These are phyloP conservation scores for Neelides sp. DNA, from an alignment of 1,140 invertebrate species.

Conservation along the genomic window DNA sequence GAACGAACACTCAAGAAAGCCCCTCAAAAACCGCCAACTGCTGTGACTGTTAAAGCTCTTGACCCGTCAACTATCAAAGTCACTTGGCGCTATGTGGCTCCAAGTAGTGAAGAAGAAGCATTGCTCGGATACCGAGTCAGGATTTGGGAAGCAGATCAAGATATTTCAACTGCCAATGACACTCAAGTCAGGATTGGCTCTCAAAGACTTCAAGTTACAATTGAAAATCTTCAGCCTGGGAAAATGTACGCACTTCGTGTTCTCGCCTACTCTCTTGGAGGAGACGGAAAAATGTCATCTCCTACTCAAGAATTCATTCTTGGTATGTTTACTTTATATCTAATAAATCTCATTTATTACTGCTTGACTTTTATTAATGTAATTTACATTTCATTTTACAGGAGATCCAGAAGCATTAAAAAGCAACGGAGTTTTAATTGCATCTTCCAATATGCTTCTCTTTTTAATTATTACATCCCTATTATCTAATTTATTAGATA, in stretches of 20 bases:
- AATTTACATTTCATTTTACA: no score
- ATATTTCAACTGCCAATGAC: conserved; percentile 80
- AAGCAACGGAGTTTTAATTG: no score
- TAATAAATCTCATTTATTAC: no score
- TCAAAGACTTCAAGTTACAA: conserved; percentile 56
- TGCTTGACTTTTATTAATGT: no score
- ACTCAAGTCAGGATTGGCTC: conserved; percentile 60
- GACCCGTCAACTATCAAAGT: conserved; percentile 76
- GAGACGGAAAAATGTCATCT: conserved; percentile 91
- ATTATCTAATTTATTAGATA: no score
- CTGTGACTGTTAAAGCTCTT: conserved; percentile 65
- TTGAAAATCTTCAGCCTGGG: conserved; percentile 64
- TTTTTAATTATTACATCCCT: no score
- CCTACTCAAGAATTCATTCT: conserved; percentile 61
- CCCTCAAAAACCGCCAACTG: conserved; percentile 81
- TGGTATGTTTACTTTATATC: no score
- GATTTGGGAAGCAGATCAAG: conserved; percentile 83
- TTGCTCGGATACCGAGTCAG: conserved; percentile 84
- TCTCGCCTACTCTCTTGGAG: conserved; percentile 80
- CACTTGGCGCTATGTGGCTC: conserved; percentile 83
- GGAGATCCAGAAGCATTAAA: no score
- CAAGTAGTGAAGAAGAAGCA: conserved; percentile 79
- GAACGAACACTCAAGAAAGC: conserved; percentile 78
- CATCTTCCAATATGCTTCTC: no score
- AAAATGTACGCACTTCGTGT: conserved; percentile 80